These are phyloP conservation scores for Pteropus alecto DNA, from an alignment of 2,113 vertebrate species.

Conservation along the genomic window DNA sequence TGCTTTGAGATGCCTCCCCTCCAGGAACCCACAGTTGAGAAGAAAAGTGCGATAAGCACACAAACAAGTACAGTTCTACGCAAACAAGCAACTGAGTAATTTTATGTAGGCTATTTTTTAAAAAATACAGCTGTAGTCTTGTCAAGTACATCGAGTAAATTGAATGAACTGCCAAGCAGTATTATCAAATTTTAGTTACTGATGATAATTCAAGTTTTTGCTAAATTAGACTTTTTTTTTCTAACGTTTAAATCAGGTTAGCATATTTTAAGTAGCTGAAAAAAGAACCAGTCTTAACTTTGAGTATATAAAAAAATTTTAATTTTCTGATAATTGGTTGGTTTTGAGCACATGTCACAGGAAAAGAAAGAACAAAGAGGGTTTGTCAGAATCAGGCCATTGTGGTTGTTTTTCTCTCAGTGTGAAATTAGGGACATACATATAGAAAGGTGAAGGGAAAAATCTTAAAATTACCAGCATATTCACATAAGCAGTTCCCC, in stretches of 20 bases:
- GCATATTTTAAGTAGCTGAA: background rate
- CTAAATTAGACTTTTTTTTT: background rate
- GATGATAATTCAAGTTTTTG: background rate
- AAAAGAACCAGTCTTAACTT: background rate
- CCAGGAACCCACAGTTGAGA: background rate
- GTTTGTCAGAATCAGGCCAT: background rate
- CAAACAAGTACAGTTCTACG: background rate
- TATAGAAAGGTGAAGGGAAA: background rate
- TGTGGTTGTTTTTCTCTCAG: background rate
- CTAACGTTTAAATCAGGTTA: slow-evolving; percentile 13
- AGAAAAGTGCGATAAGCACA: background rate
- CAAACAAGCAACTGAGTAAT: background rate
- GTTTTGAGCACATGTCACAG: background rate
- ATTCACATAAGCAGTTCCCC: background rate
- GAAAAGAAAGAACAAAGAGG: background rate
- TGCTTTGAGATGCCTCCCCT: background rate
- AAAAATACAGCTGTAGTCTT: background rate
- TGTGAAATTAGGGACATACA: background rate
- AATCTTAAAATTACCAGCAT: background rate
- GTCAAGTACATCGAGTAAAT: background rate
- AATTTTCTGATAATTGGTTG: background rate
- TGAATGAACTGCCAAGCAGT: background rate
- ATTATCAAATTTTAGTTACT: slow-evolving; percentile 39
- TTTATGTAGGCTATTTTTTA: background rate
- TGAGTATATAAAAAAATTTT: background rate